Evolutionary conservation across 2,113 vertebrate species (phyloP).

Genomic region (Cardinalis cardinalis): DNA sequence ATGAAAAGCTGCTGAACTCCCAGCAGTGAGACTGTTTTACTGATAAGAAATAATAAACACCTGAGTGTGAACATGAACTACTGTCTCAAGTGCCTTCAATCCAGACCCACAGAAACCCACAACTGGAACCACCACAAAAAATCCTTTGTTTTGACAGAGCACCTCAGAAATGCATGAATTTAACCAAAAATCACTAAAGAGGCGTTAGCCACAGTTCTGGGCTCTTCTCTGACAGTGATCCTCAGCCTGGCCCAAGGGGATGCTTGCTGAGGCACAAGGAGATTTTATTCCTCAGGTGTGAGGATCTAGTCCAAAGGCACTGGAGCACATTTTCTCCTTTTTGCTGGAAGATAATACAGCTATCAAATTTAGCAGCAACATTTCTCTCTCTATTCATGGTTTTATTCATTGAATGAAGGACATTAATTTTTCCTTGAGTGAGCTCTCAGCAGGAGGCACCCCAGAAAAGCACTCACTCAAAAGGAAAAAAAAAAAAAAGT

Average conservation of each 20-base stretch:
- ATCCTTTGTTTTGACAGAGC: not conserved
- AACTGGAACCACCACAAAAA: not conserved
- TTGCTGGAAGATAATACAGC: not conserved
- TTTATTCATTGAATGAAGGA: not conserved
- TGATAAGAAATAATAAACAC: too few relatives aligned
- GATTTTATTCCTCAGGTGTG: not conserved
- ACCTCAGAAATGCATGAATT: not conserved
- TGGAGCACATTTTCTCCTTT: not conserved
- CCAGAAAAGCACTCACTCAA: not conserved
- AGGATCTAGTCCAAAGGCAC: not conserved
- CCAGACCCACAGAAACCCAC: too few relatives aligned
- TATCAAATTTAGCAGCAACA: not conserved
- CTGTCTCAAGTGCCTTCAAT: too few relatives aligned
- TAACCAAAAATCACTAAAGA: not conserved
- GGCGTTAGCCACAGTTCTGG: not conserved
- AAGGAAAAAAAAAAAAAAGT: too few relatives aligned
- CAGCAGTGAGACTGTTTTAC: too few relatives aligned
- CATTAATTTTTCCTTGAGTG: not conserved
- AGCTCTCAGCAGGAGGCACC: not conserved
- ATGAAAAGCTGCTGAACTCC: too few relatives aligned
- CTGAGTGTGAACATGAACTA: too few relatives aligned
- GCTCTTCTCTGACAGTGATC: not conserved
- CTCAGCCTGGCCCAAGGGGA: not conserved
- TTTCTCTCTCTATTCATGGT: not conserved
- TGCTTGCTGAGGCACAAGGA: not conserved